phyloP scores from a whole-genome alignment of 2,888 invertebrate genomes.

The Spisula subtruncata region DNA sequence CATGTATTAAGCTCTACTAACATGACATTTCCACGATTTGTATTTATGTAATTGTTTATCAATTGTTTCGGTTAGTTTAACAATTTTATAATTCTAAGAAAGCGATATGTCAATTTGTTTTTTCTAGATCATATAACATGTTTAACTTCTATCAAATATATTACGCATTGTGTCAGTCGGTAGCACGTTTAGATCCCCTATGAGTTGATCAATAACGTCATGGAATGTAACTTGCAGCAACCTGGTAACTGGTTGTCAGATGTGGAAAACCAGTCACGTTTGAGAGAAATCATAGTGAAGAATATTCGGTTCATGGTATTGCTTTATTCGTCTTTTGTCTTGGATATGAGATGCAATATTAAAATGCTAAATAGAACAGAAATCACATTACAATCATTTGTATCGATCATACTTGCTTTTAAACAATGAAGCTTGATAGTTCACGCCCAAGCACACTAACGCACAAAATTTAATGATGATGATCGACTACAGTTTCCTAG shows the following conservation, averaged over 20 bases:
- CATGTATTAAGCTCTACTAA: no score
- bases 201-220: neutral
- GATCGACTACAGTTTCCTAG: no score
- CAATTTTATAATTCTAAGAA: no score
- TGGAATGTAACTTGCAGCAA: neutral
- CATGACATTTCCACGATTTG: no score
- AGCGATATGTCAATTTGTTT: no score
- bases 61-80: no score
- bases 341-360: neutral
- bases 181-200: neutral
- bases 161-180: neutral
- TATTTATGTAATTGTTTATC: no score
- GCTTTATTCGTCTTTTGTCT: neutral
- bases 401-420: constrained; percentile 1
- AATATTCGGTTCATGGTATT: neutral
- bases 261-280: neutral
- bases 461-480: no score
- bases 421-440: no score
- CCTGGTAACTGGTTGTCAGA: neutral
- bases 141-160: no score
- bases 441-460: no score
- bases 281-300: neutral
- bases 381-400: neutral
- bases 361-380: neutral
- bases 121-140: no score